These are phyloP conservation scores for Cyrtorhinus lividipennis DNA, from an alignment of 1,140 invertebrate species.

Conservation along the genomic window DNA sequence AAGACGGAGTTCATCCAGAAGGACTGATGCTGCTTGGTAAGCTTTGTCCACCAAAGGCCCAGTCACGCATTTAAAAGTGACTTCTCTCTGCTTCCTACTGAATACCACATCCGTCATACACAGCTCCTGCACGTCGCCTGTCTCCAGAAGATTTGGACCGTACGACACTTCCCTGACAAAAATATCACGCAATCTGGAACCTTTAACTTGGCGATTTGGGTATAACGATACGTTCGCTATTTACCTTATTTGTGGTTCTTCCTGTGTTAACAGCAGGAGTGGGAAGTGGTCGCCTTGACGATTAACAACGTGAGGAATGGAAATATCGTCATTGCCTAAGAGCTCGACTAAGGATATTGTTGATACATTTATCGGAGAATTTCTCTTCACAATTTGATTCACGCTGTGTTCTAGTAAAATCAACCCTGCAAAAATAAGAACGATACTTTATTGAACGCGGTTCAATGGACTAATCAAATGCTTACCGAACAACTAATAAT, in stretches of 20 bases:
- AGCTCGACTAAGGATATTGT: neutral
- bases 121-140: conserved; percentile 48
- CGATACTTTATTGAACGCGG: no score
- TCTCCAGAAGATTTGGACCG: conserved; percentile 63
- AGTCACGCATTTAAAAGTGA: conserved; percentile 43
- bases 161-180: conserved; percentile 73
- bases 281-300: neutral
- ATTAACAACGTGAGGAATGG: neutral
- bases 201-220: no score
- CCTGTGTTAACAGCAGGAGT: no score
- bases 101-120: conserved; percentile 36
- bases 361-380: neutral
- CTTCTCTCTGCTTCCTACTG: conserved; percentile 36
- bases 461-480: no score
- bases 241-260: no score
- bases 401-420: neutral
- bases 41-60: conserved; percentile 37
- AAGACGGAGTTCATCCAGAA: neutral
- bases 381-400: neutral
- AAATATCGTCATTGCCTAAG: neutral
- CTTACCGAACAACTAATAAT: no score
- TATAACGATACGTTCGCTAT: no score
- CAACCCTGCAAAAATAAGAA: neutral
- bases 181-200: no score
- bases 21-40: neutral